Base-by-base conservation (phyloP, 1,140 invertebrate genomes). In the Drosophila pachea region DNA sequence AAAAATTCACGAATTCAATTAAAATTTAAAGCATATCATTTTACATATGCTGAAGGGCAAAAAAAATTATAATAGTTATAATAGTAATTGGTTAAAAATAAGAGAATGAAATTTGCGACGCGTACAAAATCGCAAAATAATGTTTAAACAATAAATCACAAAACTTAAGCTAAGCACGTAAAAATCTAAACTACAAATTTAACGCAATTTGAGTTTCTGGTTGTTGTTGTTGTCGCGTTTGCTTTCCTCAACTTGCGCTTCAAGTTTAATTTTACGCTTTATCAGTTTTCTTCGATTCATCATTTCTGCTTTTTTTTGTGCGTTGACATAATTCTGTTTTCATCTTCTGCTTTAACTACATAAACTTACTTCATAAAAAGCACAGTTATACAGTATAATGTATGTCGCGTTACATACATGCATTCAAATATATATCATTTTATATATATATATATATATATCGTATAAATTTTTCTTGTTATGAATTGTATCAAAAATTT, bases 101-200 rank as follows among this genome's bases (percentile, higher is more conserved):
- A 60, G 62, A 65, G 65, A 70, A 61, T 55, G 53, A 60, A 76
- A 79, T 61, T 61, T 67, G 48, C 78, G 56, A 73, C 31, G 54
- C 73, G 70, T 61, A 47, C 47, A 64, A 73, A 22, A 73, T 60
- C 47, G 29, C 31, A 16, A 42, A 33, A 59, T 42, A 73, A 56
- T 56, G 78, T 83, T 87, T 87, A 87, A 87, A 87, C 68, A 83
- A 87, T 87, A 87, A 87, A 87, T 87, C 83, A 87, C 83, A 87
- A 87, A 87, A 87, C 76, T 83, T 87, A 87, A 72, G 54, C 76
- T 86, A 84, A 73, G 65, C 72, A 84, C 76, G 68, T 82, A 83
- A 66, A 78, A 78, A 74, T 73, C 79, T 84, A 83, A 45, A 64
- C 76, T 83, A 83, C 22, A 58, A 62, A 68, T 68, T 84, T 47